These are phyloP conservation scores for Helleia helle DNA, from an alignment of 2,888 invertebrate species.

Conservation along the genomic window DNA sequence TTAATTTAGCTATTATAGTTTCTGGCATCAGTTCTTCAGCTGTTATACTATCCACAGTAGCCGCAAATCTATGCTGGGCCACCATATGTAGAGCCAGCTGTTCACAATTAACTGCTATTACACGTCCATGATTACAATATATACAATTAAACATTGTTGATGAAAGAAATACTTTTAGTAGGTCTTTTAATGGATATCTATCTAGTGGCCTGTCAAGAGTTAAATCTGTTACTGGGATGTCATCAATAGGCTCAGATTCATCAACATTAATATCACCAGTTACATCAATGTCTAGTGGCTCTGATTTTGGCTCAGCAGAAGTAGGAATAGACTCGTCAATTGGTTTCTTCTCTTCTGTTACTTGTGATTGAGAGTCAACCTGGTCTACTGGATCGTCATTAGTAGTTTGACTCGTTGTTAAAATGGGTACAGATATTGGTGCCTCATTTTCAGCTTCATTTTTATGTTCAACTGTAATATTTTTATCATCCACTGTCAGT, in stretches of 20 bases:
- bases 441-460: constrained; percentile 25
- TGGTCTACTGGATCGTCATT: constrained; percentile 17
- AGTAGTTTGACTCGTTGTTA: constrained; percentile 18
- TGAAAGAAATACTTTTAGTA: constrained; percentile 82
- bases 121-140: constrained; percentile 89
- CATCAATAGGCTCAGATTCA: constrained; percentile 51
- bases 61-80: constrained; percentile 85
- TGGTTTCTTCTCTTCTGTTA: constrained; percentile 28
- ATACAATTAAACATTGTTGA: constrained; percentile 82
- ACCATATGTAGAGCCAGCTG: constrained; percentile 87
- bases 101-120: constrained; percentile 88
- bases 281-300: constrained; percentile 35
- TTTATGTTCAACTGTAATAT: constrained; percentile 29
- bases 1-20: constrained; percentile 80
- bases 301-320: constrained; percentile 45
- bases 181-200: constrained; percentile 79
- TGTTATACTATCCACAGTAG: constrained; percentile 83
- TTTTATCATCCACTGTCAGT: constrained; percentile 72
- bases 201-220: constrained; percentile 84
- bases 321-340: constrained; percentile 32
- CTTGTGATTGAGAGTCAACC: constrained; percentile 23
- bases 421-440: constrained; percentile 20
- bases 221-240: constrained; percentile 79
- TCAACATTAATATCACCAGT: constrained; percentile 42
- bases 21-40: constrained; percentile 82